Percentiles rank a stretch among this genome's conserved stretches.
Conservation (phyloP, 2,113 vertebrate species). For the Datnioides undecimradiatus region DNA sequence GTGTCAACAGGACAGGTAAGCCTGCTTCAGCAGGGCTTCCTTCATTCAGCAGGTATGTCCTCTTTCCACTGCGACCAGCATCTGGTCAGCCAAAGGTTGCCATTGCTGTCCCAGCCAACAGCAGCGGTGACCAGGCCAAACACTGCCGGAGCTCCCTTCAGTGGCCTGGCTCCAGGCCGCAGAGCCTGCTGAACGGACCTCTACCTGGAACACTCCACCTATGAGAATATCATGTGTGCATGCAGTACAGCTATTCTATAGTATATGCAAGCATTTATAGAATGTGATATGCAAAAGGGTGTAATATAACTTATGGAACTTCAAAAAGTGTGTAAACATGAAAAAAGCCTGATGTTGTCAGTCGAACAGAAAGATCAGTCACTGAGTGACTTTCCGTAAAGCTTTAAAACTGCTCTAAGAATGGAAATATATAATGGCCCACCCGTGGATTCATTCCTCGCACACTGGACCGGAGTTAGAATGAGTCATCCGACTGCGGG, state of each 20-base stretch:
- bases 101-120: slow-evolving; percentile 42
- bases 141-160: slow-evolving; percentile 38
- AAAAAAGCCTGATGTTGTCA: background rate
- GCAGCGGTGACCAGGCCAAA: slow-evolving; percentile 24
- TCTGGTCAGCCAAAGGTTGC: slow-evolving; percentile 70
- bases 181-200: slow-evolving; percentile 15
- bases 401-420: background rate
- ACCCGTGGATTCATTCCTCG: background rate
- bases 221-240: background rate
- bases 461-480: background rate
- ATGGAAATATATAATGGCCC: background rate
- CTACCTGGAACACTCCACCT: background rate
- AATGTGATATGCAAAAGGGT: background rate
- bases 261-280: background rate
- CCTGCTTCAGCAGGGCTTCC: slow-evolving; percentile 38
- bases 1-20: background rate
- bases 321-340: background rate
- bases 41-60: slow-evolving; percentile 59
- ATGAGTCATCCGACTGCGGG: background rate
- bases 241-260: background rate
- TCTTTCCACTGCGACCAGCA: slow-evolving; percentile 65
- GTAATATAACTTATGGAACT: background rate
- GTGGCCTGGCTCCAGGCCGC: slow-evolving; percentile 49
- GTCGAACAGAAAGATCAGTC: background rate
- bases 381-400: background rate